Conservation (phyloP, 2,888 invertebrate species). For the Eupithecia centaureata region DNA sequence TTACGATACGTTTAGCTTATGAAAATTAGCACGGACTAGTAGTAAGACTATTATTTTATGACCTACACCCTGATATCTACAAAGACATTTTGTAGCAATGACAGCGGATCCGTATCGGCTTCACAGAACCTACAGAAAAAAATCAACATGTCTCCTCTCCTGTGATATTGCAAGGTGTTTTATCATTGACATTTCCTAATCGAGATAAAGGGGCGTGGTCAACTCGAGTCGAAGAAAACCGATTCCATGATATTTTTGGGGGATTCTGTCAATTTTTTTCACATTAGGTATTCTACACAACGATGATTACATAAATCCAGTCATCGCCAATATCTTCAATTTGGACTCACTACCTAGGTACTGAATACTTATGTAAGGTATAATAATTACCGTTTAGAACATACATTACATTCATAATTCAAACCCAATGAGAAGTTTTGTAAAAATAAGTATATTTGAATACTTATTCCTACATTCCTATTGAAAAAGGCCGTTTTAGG, state of each 20-base stretch:
- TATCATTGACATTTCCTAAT: conserved; percentile 73
- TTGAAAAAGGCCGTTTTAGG: no score
- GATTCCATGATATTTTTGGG: conserved; percentile 35
- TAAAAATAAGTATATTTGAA: no score
- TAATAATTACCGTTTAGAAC: no score
- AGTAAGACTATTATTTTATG: conserved; percentile 78
- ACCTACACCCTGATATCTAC: conserved; percentile 84
- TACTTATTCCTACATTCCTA: no score
- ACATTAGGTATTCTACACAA: no score
- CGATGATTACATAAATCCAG: not conserved
- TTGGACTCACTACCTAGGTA: not conserved
- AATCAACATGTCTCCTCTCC: conserved; percentile 80
- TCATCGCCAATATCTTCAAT: not conserved
- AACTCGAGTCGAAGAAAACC: conserved; percentile 47
- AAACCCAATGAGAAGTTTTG: no score
- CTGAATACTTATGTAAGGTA: not conserved
- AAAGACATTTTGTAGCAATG: conserved; percentile 84
- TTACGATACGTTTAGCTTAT: conserved; percentile 69
- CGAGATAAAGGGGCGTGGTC: conserved; percentile 65
- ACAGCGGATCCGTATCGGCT: conserved; percentile 83
- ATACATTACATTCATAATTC: no score
- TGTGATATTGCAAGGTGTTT: conserved; percentile 75
- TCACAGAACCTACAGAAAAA: conserved; percentile 82
- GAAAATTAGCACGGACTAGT: conserved; percentile 78
- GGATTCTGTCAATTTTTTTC: no score